A percentile compares a stretch with the other conserved stretches of the same genome.
phyloP scores from a whole-genome alignment of 2,113 vertebrate genomes.

The Trogon melanurus region DNA sequence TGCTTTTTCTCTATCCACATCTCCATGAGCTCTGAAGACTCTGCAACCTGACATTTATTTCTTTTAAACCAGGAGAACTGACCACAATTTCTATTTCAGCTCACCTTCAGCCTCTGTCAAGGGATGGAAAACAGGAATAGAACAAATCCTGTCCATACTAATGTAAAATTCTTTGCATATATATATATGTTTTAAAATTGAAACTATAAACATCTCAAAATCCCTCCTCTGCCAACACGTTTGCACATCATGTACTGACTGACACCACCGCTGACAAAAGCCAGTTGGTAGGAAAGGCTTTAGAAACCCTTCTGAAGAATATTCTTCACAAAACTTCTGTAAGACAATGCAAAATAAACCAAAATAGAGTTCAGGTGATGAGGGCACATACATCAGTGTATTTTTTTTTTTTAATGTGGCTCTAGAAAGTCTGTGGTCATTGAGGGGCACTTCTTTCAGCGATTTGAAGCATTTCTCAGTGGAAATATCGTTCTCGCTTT shows the following conservation, averaged over 20 bases:
- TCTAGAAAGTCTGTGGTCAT: not conserved
- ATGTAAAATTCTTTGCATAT: not conserved
- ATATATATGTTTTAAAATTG: not conserved
- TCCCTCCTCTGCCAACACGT: not conserved
- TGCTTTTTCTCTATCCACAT: not conserved
- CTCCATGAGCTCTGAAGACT: not conserved
- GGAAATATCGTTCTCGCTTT: not conserved
- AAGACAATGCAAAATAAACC: not conserved
- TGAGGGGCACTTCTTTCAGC: not conserved
- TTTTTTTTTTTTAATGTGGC: not conserved
- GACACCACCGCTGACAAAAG: not conserved
- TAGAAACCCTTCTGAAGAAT: not conserved
- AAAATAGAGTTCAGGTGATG: not conserved
- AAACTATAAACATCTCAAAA: not conserved
- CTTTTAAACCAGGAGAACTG: not conserved
- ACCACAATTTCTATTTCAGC: not conserved
- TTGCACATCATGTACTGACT: not conserved
- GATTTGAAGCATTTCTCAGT: not conserved
- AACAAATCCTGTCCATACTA: not conserved
- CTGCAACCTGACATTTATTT: not conserved
- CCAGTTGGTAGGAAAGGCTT: not conserved
- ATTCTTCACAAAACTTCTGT: not conserved
- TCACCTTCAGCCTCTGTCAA: not conserved
- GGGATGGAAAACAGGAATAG: not conserved
- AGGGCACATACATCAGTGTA: not conserved